Evolutionary conservation across 2,888 invertebrate species (phyloP), one percentile per base, ranked within the genome.

Genomic region (Xanthia togata): DNA sequence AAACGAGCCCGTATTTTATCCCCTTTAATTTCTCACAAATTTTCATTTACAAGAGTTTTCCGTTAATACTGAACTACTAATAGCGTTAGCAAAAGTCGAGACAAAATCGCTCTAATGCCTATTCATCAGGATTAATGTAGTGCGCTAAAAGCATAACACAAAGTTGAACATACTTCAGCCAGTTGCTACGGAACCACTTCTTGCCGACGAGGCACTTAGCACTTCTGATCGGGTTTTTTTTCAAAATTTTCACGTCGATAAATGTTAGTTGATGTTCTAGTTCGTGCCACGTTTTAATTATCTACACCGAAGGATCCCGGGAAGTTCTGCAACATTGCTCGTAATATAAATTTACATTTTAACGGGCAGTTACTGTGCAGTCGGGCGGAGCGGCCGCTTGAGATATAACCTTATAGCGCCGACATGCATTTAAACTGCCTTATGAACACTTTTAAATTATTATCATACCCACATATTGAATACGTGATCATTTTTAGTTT

Each of bases 351-450:
- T 93, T 93, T 91, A 88, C 92, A 92, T 92, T 90, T 93, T 89
- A 92, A 92, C 91, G 88, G 89, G 87, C 89, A 87, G 85, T 90
- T 89, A 91, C 88, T 89, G 89, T 92, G 92, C 92, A 92, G 84
- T 87, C 87, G 84, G 79, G 87, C 87, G 85, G 87, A 82, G 82
- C 76, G 85, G 79, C 80, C 83, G 84, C 84, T 84, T 86, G 88
- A 90, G 89, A 92, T 93, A 91, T 91, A 90, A 87, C 87, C 78
- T 86, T 83, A 78, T 85, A 88, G 81, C 78, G 80, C 87, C 89
- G 89, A 89, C 89, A 92, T 93, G 93, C 93, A 93, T 93, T 91
- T 92, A 91, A 92, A 93, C 89, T 88, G 91, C 92, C 90, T 92
- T 88, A 90, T 91, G 90, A 90, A 90, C 79, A 86, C 82, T 90